phyloP scores from a whole-genome alignment of 2,113 vertebrate genomes.

The Sorex fumeus region DNA sequence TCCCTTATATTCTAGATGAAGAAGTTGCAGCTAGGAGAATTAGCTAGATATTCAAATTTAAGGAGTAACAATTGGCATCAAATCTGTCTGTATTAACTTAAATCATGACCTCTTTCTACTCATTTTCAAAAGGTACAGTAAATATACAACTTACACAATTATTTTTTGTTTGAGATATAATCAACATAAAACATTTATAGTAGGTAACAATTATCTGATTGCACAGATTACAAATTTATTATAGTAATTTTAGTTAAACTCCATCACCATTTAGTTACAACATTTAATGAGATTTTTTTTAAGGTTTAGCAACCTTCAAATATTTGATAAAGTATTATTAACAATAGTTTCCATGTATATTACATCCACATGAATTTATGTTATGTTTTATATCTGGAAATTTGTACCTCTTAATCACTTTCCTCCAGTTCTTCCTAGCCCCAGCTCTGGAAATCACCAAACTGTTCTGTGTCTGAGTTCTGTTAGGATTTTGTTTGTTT shows the following conservation, averaged over 20 bases:
- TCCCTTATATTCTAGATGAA: constrained; percentile 28
- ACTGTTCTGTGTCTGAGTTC: not conserved
- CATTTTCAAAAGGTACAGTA: constrained; percentile 29
- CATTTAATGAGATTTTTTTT: constrained; percentile 1
- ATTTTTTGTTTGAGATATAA: constrained; percentile 49
- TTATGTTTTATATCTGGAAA: not conserved
- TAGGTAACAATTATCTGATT: too few species aligned
- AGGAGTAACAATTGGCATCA: too few species aligned
- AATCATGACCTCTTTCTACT: not conserved
- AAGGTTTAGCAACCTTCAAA: constrained; percentile 30
- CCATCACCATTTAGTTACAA: not conserved
- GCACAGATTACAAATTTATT: not conserved
- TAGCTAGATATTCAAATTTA: not conserved
- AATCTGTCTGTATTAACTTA: too few species aligned
- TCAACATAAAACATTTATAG: too few species aligned
- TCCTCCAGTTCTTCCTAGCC: not conserved
- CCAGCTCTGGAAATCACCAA: not conserved
- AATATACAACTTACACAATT: not conserved
- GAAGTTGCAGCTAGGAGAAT: not conserved
- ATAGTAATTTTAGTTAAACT: not conserved
- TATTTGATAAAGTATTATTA: not conserved
- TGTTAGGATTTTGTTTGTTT: not conserved
- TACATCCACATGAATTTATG: not conserved
- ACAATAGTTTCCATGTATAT: not conserved
- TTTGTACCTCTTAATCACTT: not conserved